These are phyloP conservation scores for Hyposoter didymator DNA, from an alignment of 2,888 invertebrate species.

Conservation along the genomic window DNA sequence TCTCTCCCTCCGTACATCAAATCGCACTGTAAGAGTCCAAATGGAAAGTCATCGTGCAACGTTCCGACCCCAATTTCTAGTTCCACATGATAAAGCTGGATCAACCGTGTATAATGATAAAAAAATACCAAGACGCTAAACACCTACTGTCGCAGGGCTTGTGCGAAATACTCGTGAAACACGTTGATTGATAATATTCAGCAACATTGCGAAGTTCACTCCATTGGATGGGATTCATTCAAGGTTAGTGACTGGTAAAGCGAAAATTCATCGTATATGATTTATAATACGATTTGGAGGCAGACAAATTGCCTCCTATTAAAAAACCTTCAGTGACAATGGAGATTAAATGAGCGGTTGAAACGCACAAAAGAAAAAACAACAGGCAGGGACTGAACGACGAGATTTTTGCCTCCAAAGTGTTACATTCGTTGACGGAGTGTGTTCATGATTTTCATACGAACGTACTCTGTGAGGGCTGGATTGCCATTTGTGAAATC, in stretches of 20 bases:
- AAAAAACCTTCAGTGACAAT: neutral
- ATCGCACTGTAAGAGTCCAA: conserved; percentile 51
- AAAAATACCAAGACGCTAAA: neutral
- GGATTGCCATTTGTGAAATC: neutral
- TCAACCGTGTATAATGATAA: conserved; percentile 1
- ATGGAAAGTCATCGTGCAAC: conserved; percentile 66
- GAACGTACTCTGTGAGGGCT: neutral
- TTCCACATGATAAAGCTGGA: conserved; percentile 39
- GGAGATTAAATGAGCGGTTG: neutral
- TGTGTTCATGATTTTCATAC: neutral
- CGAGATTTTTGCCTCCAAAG: neutral
- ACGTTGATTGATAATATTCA: conserved; percentile 16
- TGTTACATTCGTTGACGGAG: neutral
- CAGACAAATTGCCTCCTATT: neutral
- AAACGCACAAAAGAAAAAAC: neutral
- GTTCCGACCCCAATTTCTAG: conserved; percentile 15
- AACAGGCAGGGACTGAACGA: neutral
- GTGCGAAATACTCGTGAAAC: conserved; percentile 4
- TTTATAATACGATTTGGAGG: neutral
- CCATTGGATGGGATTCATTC: conserved; percentile 4
- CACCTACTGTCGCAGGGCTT: neutral
- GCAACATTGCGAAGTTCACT: neutral
- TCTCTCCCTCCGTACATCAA: neutral
- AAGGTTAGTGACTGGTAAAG: neutral
- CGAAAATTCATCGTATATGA: conserved; percentile 1